These are phyloP conservation scores for Xenopus borealis DNA, from an alignment of 2,113 vertebrate species.

Conservation along the genomic window DNA sequence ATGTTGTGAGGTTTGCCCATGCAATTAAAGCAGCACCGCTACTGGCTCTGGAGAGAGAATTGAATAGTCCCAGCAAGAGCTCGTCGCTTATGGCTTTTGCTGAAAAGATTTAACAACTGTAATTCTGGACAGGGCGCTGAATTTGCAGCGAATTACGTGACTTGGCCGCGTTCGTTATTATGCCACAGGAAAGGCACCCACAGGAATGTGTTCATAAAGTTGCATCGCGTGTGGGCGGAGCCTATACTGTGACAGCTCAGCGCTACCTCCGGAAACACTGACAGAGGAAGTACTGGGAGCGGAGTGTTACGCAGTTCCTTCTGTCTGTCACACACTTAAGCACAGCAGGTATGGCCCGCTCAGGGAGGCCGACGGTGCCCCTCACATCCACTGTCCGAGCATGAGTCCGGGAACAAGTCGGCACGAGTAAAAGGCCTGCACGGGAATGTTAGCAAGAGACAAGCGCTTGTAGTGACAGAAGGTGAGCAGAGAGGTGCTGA, in stretches of 20 bases:
- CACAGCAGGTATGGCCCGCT: conserved; percentile 6
- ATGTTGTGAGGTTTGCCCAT: too few relatives aligned
- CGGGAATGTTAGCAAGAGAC: not conserved
- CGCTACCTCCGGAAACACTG: conserved; percentile 51
- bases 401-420: conserved; percentile 16
- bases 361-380: not conserved
- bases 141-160: too few relatives aligned
- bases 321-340: not conserved
- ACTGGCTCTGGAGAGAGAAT: too few relatives aligned
- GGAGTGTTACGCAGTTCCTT: not conserved
- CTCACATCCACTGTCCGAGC: conserved; percentile 12
- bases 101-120: too few relatives aligned
- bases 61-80: too few relatives aligned
- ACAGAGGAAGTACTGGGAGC: conserved; percentile 3
- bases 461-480: too few relatives aligned
- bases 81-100: too few relatives aligned
- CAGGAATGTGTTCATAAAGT: conserved; percentile 19
- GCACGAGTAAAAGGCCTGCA: conserved; percentile 16
- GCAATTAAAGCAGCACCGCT: too few relatives aligned
- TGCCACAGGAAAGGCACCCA: too few relatives aligned
- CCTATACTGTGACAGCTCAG: conserved; percentile 54
- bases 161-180: too few relatives aligned
- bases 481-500: too few relatives aligned
- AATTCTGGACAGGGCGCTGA: too few relatives aligned
- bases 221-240: not conserved